phyloP scores from a whole-genome alignment of 2,888 invertebrate species.

The Julus scanicus region DNA sequence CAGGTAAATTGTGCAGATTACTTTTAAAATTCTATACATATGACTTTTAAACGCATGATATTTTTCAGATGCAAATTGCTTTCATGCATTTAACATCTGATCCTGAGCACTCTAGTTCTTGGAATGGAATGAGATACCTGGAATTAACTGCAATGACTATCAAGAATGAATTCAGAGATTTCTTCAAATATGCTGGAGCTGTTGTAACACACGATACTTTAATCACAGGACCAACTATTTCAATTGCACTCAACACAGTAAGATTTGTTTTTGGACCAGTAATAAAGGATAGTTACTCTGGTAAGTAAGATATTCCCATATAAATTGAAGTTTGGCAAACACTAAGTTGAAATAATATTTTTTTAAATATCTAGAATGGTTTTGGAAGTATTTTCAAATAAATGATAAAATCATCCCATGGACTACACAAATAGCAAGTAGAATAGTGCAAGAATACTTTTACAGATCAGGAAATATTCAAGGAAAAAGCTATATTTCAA shows the following conservation, averaged over 20 bases:
- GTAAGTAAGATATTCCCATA: not conserved
- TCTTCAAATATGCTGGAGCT: not conserved
- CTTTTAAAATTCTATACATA: not conserved
- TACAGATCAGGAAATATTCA: not conserved
- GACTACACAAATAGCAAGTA: not conserved
- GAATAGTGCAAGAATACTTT: not conserved
- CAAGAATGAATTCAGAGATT: not conserved
- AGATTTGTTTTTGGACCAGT: not conserved
- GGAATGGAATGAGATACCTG: not conserved
- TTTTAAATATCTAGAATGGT: not conserved
- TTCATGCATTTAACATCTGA: not conserved
- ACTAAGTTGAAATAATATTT: not conserved
- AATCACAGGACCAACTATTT: not conserved
- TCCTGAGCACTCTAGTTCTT: not conserved
- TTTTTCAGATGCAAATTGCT: not conserved
- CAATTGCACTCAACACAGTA: not conserved
- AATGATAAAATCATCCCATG: not conserved
- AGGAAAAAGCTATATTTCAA: not conserved
- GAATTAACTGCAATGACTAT: not conserved
- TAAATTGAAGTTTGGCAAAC: not conserved
- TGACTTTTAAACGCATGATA: not conserved
- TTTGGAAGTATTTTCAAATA: slow-evolving; percentile 20
- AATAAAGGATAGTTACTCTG: not conserved
- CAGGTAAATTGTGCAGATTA: not conserved
- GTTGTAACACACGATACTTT: not conserved